Conservation (phyloP, 1,140 invertebrate genomes). For the Adelges cooleyi region DNA sequence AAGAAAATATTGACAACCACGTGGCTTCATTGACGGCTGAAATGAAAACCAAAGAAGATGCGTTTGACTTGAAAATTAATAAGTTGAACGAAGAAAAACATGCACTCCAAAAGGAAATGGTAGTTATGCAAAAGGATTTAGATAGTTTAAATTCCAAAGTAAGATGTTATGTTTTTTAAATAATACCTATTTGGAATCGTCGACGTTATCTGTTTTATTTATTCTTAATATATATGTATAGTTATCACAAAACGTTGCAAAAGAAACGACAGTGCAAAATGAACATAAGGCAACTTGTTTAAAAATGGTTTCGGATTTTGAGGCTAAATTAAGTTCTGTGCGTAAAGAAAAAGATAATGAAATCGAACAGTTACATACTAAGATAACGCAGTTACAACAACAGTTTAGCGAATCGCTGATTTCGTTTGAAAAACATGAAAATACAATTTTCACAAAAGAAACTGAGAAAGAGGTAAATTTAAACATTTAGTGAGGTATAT, state of each 20-base stretch:
- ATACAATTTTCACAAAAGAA: slow-evolving; percentile 9
- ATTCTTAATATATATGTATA: not conserved
- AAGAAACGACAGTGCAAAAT: not conserved
- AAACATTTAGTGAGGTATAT: too few relatives aligned
- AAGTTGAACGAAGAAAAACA: slow-evolving; percentile 3
- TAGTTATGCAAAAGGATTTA: slow-evolving; percentile 7
- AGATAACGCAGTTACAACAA: slow-evolving; percentile 1
- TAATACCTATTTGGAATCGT: too few relatives aligned
- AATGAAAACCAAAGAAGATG: slow-evolving; percentile 16
- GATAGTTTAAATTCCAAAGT: slow-evolving; percentile 13
- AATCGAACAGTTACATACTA: slow-evolving; percentile 13
- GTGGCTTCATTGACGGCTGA: slow-evolving; percentile 7
- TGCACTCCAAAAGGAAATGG: slow-evolving; percentile 9
- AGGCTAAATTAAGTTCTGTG: slow-evolving; percentile 8
- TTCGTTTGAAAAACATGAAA: slow-evolving; percentile 23
- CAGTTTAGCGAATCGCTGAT: slow-evolving; percentile 17
- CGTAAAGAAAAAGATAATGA: slow-evolving; percentile 11
- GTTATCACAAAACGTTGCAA: not conserved
- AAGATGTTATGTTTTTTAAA: too few relatives aligned
- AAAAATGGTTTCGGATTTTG: slow-evolving; percentile 13
- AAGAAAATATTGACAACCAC: slow-evolving; percentile 27
- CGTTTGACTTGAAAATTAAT: slow-evolving; percentile 8
- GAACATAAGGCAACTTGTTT: slow-evolving; percentile 1
- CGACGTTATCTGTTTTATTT: too few relatives aligned
- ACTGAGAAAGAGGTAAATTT: slow-evolving; percentile 6